These are phyloP conservation scores for Lytechinus pictus DNA, from an alignment of 35 echinoderm and acorn worm genomes.

Conservation along the genomic window DNA sequence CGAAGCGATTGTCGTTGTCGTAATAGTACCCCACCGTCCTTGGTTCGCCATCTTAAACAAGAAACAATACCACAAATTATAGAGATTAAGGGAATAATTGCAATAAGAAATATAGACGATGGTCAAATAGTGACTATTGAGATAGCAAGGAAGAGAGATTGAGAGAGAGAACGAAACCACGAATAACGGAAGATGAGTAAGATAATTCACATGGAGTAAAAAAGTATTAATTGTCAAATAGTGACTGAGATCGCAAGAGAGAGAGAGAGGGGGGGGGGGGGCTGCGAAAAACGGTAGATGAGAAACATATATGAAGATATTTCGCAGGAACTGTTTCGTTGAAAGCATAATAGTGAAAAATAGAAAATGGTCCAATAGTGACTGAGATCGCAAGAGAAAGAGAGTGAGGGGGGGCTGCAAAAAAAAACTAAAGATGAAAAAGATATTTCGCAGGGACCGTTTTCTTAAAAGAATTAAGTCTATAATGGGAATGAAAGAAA, in stretches of 20 bases:
- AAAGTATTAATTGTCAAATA: no score
- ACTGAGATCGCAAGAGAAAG: no score
- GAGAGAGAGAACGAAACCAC: background rate
- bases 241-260: no score
- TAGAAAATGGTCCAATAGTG: no score
- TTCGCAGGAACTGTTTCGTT: no score
- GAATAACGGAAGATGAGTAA: no score
- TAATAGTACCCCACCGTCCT: constrained; percentile 37
- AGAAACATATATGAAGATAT: no score
- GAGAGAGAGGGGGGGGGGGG: background rate
- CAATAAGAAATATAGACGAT: background rate
- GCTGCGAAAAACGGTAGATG: background rate
- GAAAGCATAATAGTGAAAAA: no score
- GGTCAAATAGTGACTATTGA: no score
- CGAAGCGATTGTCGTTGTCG: constrained; percentile 35
- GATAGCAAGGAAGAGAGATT: background rate
- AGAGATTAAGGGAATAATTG: background rate
- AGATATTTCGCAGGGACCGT: background rate
- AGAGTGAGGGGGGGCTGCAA: background rate
- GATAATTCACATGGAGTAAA: no score
- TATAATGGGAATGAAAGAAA: background rate
- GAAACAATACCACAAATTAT: background rate
- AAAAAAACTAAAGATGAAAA: background rate
- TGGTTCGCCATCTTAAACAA: constrained; percentile 24
- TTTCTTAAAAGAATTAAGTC: background rate